Evolutionary conservation across 2,797 vertebrate genomes (phyloP).

Genomic region (Phataginus tetradactyla): DNA sequence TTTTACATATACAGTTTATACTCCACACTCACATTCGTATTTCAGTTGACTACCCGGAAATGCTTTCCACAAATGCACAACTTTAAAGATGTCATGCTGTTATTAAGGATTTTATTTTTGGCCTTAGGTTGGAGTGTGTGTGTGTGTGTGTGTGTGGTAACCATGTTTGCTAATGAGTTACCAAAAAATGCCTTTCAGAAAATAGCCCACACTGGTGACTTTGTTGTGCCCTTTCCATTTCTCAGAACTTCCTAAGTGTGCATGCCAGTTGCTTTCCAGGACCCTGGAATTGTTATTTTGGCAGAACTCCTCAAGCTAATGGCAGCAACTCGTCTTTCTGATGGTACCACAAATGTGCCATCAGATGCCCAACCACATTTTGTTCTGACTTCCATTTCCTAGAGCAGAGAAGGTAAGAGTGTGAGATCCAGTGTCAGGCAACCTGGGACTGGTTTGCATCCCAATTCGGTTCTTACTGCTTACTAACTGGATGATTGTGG

Average conservation of each 20-base stretch:
- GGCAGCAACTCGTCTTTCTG: neutral
- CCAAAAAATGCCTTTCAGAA: constrained; percentile 1
- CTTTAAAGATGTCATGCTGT: neutral
- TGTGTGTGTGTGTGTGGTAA: neutral
- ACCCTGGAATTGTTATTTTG: neutral
- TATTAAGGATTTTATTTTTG: neutral
- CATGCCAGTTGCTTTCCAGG: neutral
- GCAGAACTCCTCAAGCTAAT: neutral
- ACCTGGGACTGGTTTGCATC: neutral
- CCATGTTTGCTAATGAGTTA: neutral
- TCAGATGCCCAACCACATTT: neutral
- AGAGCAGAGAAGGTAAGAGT: neutral
- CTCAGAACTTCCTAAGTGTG: neutral
- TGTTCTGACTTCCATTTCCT: neutral
- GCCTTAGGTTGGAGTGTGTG: neutral
- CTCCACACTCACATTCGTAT: neutral
- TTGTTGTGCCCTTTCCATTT: neutral
- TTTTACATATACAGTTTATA: neutral
- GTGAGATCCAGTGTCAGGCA: neutral
- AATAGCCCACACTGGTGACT: neutral
- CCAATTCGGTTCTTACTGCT: neutral
- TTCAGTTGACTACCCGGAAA: neutral
- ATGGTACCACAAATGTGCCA: neutral
- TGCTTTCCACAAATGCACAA: neutral
- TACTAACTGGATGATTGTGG: neutral